Evolutionary conservation across 2,113 vertebrate species (phyloP).

Genomic region (Eubucco bourcierii): DNA sequence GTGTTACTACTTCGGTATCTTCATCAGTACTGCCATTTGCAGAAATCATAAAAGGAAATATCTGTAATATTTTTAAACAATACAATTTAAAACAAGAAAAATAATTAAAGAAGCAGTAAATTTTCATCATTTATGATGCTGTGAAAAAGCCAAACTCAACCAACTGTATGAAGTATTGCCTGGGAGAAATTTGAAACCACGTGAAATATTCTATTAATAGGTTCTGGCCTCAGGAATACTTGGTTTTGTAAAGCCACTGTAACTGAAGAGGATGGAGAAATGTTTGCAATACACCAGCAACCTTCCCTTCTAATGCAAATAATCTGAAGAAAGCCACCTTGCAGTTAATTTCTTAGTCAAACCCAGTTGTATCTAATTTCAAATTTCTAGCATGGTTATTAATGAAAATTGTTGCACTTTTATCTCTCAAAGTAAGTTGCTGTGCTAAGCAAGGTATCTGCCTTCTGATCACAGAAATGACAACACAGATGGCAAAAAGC

Average conservation of each 20-base stretch:
- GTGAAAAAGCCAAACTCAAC: background rate
- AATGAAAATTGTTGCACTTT: background rate
- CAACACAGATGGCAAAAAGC: background rate
- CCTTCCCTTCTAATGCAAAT: background rate
- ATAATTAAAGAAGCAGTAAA: background rate
- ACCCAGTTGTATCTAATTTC: background rate
- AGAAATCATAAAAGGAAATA: background rate
- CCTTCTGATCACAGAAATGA: background rate
- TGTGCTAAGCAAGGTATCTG: background rate
- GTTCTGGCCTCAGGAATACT: constrained; percentile 1
- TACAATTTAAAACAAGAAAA: background rate
- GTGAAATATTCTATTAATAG: background rate
- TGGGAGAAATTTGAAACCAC: background rate
- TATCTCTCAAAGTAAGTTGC: background rate
- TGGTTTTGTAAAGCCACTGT: background rate
- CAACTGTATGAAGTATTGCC: background rate
- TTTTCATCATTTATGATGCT: background rate
- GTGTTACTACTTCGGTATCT: background rate
- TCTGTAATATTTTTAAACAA: background rate
- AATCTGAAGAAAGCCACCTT: background rate
- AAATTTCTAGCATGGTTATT: background rate
- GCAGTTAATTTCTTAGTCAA: background rate
- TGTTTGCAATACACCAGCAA: background rate
- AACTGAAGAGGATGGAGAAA: background rate
- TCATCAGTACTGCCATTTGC: background rate